These are phyloP conservation scores for Microdon myrmicae DNA, from an alignment of 2,888 invertebrate species.

Conservation along the genomic window DNA sequence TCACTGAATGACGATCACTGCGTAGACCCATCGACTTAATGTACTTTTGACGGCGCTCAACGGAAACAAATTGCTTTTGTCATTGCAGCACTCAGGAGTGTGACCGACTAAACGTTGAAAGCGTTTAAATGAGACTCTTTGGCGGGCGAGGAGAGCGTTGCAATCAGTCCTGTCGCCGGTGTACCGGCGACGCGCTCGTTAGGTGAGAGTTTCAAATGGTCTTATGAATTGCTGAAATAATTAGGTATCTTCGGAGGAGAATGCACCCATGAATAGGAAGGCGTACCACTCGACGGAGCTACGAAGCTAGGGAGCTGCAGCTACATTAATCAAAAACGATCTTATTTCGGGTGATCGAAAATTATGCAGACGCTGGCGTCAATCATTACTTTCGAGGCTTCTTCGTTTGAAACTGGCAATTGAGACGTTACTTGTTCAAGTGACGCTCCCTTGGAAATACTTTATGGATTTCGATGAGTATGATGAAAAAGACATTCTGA, in stretches of 20 bases:
- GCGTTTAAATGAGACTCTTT: constrained; percentile 14
- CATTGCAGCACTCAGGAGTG: constrained; percentile 10
- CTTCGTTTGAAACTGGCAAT: constrained; percentile 13
- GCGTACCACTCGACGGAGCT: constrained; percentile 3
- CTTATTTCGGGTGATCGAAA: neutral
- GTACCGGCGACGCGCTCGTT: constrained; percentile 40
- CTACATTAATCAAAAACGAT: neutral
- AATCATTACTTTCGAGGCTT: constrained; percentile 5
- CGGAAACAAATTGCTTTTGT: constrained; percentile 30
- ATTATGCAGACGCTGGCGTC: neutral
- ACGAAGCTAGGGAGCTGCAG: neutral
- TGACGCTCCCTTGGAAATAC: constrained; percentile 4
- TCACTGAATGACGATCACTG: constrained; percentile 21
- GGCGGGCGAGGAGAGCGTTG: constrained; percentile 16
- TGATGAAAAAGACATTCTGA: no score
- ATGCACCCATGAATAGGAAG: neutral
- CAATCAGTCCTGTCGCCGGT: constrained; percentile 25
- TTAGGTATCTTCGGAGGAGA: constrained; percentile 16
- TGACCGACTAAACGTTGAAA: constrained; percentile 19
- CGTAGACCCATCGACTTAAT: constrained; percentile 27
- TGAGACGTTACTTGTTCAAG: constrained; percentile 1
- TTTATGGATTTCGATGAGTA: no score
- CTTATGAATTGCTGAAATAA: constrained; percentile 33
- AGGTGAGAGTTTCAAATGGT: constrained; percentile 34
- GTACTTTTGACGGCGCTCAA: constrained; percentile 17